These are phyloP conservation scores for Diprion similis DNA, from an alignment of 1,140 invertebrate species.

Conservation along the genomic window DNA sequence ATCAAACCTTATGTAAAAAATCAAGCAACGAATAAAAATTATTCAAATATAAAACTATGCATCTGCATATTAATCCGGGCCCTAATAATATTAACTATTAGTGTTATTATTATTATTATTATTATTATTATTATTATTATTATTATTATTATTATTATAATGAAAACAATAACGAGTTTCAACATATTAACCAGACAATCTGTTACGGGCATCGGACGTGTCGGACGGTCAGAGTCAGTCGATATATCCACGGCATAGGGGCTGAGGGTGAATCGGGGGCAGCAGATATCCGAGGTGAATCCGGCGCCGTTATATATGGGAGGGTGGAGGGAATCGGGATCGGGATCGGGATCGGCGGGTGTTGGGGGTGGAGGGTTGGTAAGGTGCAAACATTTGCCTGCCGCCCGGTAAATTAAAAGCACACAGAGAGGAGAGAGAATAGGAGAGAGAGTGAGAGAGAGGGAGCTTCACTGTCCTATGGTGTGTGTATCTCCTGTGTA, in stretches of 20 bases:
- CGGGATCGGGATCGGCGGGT: constrained; percentile 37
- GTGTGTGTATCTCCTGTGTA: too few species aligned
- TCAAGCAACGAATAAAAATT: too few species aligned
- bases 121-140: too few species aligned
- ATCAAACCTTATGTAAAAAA: too few species aligned
- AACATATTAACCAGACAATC: constrained; percentile 45
- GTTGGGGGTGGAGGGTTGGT: constrained; percentile 38
- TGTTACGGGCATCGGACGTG: constrained; percentile 25
- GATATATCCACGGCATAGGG: constrained; percentile 42
- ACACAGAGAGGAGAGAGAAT: constrained; percentile 57
- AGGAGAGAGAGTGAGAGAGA: constrained; percentile 51
- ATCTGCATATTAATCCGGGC: too few species aligned
- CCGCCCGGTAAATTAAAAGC: constrained; percentile 64
- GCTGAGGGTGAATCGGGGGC: constrained; percentile 19
- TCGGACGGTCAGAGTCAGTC: constrained; percentile 45
- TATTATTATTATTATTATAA: background rate
- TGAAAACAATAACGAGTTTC: constrained; percentile 33
- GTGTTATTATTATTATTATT: too few species aligned
- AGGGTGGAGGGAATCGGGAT: constrained; percentile 33
- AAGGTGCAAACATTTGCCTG: constrained; percentile 64
- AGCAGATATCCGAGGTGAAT: constrained; percentile 11
- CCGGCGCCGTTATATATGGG: constrained; percentile 5
- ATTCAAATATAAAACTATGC: too few species aligned
- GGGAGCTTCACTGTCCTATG: constrained; percentile 27
- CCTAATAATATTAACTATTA: too few species aligned